A percentile compares a stretch with the other conserved stretches of the same genome.
Conservation (phyloP, 2,113 vertebrate genomes). For the Orycteropus afer region DNA sequence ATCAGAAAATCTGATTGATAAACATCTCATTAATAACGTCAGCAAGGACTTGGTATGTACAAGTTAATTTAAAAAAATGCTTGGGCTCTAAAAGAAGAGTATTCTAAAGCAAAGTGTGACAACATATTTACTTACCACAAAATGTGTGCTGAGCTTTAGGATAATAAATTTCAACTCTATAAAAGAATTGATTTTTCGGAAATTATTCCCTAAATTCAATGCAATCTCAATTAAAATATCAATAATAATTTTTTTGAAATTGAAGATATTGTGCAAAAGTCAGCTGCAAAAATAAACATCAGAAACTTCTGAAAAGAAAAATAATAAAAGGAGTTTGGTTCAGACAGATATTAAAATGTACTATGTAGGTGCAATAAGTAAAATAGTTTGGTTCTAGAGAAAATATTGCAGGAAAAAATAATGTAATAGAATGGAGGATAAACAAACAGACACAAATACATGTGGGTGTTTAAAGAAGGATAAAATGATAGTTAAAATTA, state of each 20-base stretch:
- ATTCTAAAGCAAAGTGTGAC: not conserved
- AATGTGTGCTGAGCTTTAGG: not conserved
- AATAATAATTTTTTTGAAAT: not conserved
- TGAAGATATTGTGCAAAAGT: not conserved
- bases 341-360: slow-evolving; percentile 12
- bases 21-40: not conserved
- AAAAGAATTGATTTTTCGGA: not conserved
- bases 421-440: not conserved
- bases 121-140: not conserved
- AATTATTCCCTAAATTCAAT: not conserved
- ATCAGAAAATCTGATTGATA: slow-evolving; percentile 18
- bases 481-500: slow-evolving; percentile 36
- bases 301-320: not conserved
- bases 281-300: not conserved
- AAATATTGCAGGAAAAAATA: not conserved
- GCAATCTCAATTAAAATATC: not conserved
- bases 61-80: not conserved
- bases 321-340: not conserved
- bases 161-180: not conserved
- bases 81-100: not conserved
- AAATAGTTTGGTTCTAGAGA: not conserved
- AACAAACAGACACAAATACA: not conserved
- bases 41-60: not conserved
- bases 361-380: not conserved
- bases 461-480: not conserved